These are phyloP conservation scores for Chaunax sp. DNA, from an alignment of 2,797 vertebrate species.

Conservation along the genomic window DNA sequence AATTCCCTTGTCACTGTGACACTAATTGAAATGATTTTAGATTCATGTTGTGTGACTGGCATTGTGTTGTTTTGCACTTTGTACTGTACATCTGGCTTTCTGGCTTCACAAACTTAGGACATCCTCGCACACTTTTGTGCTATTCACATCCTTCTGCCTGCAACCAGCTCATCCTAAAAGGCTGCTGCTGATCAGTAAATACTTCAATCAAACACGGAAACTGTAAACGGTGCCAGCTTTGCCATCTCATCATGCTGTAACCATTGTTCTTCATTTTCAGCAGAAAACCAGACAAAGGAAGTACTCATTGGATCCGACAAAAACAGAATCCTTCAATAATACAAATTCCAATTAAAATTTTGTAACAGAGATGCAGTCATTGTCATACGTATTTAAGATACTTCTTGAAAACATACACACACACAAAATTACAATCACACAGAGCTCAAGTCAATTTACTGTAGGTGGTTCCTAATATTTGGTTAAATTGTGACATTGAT, in stretches of 20 bases:
- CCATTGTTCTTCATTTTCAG: background rate
- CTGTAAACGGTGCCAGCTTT: slow-evolving; percentile 5
- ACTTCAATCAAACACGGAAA: slow-evolving; percentile 7
- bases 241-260: background rate
- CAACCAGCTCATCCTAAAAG: slow-evolving; percentile 1
- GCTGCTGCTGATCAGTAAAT: slow-evolving; percentile 6
- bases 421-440: background rate
- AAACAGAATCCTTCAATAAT: background rate
- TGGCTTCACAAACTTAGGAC: slow-evolving; percentile 24
- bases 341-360: slow-evolving; percentile 12
- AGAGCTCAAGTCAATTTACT: background rate
- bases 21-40: slow-evolving; percentile 59
- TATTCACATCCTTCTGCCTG: background rate
- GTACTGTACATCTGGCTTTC: slow-evolving; percentile 43
- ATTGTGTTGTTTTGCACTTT: slow-evolving; percentile 27
- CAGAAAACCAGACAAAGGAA: background rate
- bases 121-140: background rate
- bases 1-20: slow-evolving; percentile 55
- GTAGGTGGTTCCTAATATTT: slow-evolving; percentile 2
- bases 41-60: slow-evolving; percentile 63
- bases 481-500: slow-evolving; percentile 38
- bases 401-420: background rate
- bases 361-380: background rate
- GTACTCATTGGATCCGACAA: background rate
- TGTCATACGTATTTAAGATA: background rate